Evolutionary conservation across 2,797 vertebrate genomes (phyloP).

Genomic region (Eidolon dupreanum): DNA sequence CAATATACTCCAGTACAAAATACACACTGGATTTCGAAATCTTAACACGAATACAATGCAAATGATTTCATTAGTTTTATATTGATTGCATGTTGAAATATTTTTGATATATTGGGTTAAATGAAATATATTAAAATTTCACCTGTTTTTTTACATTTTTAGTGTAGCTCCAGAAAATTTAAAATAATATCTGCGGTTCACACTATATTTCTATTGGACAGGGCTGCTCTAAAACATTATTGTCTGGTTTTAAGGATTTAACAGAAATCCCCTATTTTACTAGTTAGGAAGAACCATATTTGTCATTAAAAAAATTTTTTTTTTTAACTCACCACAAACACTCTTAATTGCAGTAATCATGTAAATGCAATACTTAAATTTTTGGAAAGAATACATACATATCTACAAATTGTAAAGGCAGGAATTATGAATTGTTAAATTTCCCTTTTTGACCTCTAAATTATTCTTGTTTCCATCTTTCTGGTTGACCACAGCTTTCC

Average conservation of each 20-base stretch:
- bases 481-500: not conserved
- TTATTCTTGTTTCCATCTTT: slow-evolving; percentile 28
- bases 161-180: not conserved
- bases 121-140: slow-evolving; percentile 20
- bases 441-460: slow-evolving; percentile 4
- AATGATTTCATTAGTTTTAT: not conserved
- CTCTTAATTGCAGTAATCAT: not conserved
- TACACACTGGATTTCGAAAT: not conserved
- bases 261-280: not conserved
- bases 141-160: not conserved
- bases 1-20: not conserved
- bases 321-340: not conserved
- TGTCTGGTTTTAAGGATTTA: not conserved
- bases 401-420: not conserved
- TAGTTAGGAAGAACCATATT: not conserved
- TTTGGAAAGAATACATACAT: not conserved
- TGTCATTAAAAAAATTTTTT: not conserved
- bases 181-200: not conserved
- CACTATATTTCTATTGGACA: not conserved
- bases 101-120: not conserved
- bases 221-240: not conserved
- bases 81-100: not conserved
- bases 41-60: not conserved
- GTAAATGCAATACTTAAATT: not conserved
- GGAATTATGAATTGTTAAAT: not conserved